Conservation (phyloP, 2,113 vertebrate species). For the Neolamprologus fasciatus region DNA sequence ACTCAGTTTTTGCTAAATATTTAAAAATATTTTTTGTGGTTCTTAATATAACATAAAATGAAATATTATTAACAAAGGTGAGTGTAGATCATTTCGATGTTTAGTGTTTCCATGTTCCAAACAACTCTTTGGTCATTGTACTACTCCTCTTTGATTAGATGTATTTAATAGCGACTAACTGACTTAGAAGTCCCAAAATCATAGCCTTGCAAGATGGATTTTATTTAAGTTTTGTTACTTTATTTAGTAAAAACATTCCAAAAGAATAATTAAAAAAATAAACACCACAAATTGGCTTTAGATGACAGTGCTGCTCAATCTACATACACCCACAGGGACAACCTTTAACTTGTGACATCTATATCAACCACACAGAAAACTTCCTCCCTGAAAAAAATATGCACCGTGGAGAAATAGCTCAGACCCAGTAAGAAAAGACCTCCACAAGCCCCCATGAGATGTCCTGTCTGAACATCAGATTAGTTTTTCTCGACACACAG, state of each 20-base stretch:
- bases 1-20: neutral
- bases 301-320: neutral
- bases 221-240: neutral
- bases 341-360: neutral
- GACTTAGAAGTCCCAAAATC: neutral
- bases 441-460: neutral
- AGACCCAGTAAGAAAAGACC: neutral
- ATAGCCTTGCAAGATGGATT: fast-evolving
- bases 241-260: neutral
- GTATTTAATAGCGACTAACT: neutral
- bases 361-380: neutral
- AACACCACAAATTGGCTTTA: neutral
- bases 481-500: neutral
- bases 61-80: neutral
- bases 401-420: neutral
- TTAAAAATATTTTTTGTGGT: neutral
- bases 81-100: neutral
- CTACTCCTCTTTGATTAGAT: neutral
- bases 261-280: neutral
- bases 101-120: neutral
- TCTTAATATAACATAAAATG: neutral
- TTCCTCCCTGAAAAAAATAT: fast-evolving
- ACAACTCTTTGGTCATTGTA: neutral
- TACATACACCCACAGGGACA: neutral
- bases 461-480: neutral